Evolutionary conservation across 2,113 vertebrate species (phyloP).

Genomic region (Archocentrus centrarchus): DNA sequence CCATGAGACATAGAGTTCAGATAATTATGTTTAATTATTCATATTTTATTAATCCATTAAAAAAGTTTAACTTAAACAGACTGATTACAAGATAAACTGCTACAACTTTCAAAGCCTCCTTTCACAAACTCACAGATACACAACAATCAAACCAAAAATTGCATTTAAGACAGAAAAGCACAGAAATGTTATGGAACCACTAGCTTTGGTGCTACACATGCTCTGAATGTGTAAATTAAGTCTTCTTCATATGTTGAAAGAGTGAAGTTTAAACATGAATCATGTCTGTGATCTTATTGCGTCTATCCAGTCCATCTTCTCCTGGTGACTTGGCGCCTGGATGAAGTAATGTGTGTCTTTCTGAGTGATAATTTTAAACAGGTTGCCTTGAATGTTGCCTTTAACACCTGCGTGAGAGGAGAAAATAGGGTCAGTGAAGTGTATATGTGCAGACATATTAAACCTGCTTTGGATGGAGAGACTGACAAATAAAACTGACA

Average conservation of each 20-base stretch:
- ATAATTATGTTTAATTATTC: neutral
- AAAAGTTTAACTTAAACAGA: neutral
- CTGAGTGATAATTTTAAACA: conserved; percentile 97
- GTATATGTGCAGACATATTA: neutral
- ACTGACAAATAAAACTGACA: neutral
- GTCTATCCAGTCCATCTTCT: conserved; percentile 92
- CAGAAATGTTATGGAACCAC: neutral
- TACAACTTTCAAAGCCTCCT: neutral
- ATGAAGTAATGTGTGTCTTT: conserved; percentile 91
- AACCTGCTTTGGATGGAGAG: neutral
- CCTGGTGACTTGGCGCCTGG: conserved; percentile 89
- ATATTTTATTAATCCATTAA: neutral
- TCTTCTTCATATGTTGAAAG: neutral
- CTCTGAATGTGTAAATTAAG: conserved; percentile 43
- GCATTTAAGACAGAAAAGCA: neutral
- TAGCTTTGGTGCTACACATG: conserved; percentile 41
- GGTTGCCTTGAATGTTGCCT: conserved; percentile 94
- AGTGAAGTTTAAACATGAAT: neutral
- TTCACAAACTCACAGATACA: neutral
- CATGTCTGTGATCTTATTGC: conserved; percentile 87
- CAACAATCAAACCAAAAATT: neutral
- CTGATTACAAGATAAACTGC: conserved; percentile 3
- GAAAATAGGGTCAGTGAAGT: neutral
- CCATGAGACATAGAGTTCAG: neutral
- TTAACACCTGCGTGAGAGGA: conserved; percentile 86